Base-by-base conservation (phyloP, 2,888 invertebrate genomes). In the Argyresthia albistria region DNA sequence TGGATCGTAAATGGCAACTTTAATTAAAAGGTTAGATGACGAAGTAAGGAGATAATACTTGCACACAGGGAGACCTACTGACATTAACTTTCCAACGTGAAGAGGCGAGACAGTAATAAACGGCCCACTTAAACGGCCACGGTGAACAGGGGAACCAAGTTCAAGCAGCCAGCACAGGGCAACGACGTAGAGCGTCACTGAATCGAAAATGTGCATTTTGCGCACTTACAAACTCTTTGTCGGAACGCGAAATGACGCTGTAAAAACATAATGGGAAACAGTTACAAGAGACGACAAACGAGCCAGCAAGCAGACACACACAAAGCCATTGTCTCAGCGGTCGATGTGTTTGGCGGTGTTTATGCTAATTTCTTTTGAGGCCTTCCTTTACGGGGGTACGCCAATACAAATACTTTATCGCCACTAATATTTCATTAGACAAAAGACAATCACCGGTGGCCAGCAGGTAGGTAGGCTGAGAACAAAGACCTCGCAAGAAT, bases 281-380 rank as follows among this genome's bases (percentile, higher is more conserved):
- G 78, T 76, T 74, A 77, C 61, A 67, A 65, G 60, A 62, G 70
- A 73, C 75, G 75, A 75, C 77, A 66, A 61, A 65, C 67, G 66
- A 74, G 73, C 11, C 74, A 66, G 67, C 25, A 25, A 25, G 76
- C 69, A 25, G 25, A 70, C 71, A 73, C 76, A 73, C 77, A 83
- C 84, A 84, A 86, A 83, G 84, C 72, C 80, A 82, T 87, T 87
- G 86, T 86, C 72, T 78, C 69, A 59, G 60, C 58, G 62, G 64
- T 64, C 67, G 64, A 72, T 70, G 72, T 69, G 73, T 80, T 77
- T 73, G 77, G 73, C 76, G 74, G 77, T 71, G 73, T 73, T 79
- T 84, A 84, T 84, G 86, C 76, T 76, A 82, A 87, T 84, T 78
- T 78, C 80, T 80, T 79, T 82, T 75, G 74, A 82, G 70, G 65